Evolutionary conservation across 2,888 invertebrate genomes (phyloP).

Genomic region (Rhimphoctona megacephalus): DNA sequence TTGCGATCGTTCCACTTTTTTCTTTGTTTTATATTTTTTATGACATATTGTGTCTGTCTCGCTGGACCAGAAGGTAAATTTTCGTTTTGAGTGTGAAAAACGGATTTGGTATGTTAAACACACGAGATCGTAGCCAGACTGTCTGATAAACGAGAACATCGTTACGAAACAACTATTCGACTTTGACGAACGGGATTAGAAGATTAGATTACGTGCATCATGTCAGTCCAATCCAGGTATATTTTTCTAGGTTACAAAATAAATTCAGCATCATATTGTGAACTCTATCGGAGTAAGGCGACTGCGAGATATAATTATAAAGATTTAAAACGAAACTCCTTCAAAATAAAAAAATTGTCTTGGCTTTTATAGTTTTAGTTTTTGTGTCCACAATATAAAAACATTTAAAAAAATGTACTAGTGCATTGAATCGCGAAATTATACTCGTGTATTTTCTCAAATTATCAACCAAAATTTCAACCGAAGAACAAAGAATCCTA

Average conservation of each 20-base stretch:
- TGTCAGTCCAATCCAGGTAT: conserved; percentile 69
- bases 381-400: not conserved
- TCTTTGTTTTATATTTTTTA: conserved; percentile 28
- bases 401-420: not conserved
- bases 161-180: not conserved
- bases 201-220: conserved; percentile 20
- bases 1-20: conserved; percentile 1
- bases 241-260: conserved; percentile 39
- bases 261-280: not conserved
- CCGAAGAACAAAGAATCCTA: not conserved
- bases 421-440: not conserved
- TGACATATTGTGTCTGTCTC: not conserved
- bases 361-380: not conserved
- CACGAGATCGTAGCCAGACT: not conserved
- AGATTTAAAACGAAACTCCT: not conserved
- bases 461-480: not conserved
- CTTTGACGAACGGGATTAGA: not conserved
- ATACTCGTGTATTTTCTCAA: not conserved
- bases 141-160: not conserved
- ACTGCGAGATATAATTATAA: not conserved
- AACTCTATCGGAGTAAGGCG: not conserved
- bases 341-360: not conserved
- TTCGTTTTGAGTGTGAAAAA: conserved; percentile 2
- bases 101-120: not conserved
- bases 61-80: conserved; percentile 7